phyloP scores from a whole-genome alignment of 1,140 invertebrate species.

The Pseudomyrmex gracilis region DNA sequence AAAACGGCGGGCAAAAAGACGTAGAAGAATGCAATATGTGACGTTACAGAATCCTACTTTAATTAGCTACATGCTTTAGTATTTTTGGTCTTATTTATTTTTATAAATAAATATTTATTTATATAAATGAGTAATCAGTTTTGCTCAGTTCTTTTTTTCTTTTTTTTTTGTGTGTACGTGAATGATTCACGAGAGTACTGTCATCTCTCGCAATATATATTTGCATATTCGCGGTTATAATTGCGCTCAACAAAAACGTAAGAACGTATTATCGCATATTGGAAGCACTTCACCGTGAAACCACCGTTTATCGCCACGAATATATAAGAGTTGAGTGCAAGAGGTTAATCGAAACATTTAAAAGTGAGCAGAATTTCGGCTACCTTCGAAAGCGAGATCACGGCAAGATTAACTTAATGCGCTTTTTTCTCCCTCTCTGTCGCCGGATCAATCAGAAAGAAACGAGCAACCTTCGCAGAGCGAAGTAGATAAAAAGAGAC shows the following conservation, averaged over 20 bases:
- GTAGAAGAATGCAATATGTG: not conserved
- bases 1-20: not conserved
- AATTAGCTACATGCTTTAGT: not conserved
- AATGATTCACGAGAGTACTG: constrained; percentile 42
- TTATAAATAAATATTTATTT: not conserved
- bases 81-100: not conserved
- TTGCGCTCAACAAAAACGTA: constrained; percentile 12
- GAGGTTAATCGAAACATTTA: constrained; percentile 15
- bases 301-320: not conserved
- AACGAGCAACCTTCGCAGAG: constrained; percentile 65
- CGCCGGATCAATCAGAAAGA: constrained; percentile 61
- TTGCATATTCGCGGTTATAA: constrained; percentile 35
- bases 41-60: constrained; percentile 10
- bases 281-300: constrained; percentile 21
- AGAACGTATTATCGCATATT: not conserved
- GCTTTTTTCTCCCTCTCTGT: not conserved
- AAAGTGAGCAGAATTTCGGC: constrained; percentile 29
- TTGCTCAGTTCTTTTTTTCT: constrained; percentile 31
- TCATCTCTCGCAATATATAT: constrained; percentile 10
- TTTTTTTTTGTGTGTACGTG: constrained; percentile 29
- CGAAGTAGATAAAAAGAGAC: constrained; percentile 71
- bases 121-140: constrained; percentile 2
- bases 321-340: not conserved
- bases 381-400: not conserved
- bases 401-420: constrained; percentile 34